phyloP scores from a whole-genome alignment of 1,140 invertebrate species.

The Chironomus tepperi region DNA sequence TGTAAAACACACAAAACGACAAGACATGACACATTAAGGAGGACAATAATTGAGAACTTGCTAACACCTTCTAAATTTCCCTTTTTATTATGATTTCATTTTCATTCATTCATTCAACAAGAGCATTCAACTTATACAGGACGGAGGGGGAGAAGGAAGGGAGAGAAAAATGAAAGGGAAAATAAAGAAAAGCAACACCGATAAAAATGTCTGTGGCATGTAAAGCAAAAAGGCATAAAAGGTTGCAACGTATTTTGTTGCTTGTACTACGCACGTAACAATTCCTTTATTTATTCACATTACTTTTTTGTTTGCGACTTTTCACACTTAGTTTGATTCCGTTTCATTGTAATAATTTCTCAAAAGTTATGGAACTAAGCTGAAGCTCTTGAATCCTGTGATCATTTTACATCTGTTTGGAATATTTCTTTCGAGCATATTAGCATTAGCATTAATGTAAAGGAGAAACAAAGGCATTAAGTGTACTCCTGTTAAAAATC shows the following conservation, averaged over 20 bases:
- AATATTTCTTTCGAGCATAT: background rate
- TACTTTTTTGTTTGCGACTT: no score
- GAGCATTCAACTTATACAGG: background rate
- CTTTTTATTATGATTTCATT: no score
- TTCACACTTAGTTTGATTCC: no score
- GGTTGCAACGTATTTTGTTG: background rate
- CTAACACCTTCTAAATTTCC: background rate
- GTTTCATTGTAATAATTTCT: no score
- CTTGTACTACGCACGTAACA: background rate
- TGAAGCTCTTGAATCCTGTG: no score
- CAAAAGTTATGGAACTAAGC: no score
- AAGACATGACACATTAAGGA: background rate
- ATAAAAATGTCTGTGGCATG: conserved; percentile 2
- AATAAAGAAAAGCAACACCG: background rate
- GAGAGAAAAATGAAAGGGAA: no score
- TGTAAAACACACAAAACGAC: background rate
- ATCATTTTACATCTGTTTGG: no score
- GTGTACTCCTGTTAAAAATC: no score
- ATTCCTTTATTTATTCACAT: background rate
- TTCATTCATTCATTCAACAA: background rate
- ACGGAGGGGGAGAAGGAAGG: no score
- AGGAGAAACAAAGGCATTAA: background rate
- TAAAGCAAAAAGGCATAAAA: background rate
- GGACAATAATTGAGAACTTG: conserved; percentile 5
- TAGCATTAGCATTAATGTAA: background rate